Evolutionary conservation across 2,888 invertebrate species (phyloP).

Genomic region (Cephus nigrinus): DNA sequence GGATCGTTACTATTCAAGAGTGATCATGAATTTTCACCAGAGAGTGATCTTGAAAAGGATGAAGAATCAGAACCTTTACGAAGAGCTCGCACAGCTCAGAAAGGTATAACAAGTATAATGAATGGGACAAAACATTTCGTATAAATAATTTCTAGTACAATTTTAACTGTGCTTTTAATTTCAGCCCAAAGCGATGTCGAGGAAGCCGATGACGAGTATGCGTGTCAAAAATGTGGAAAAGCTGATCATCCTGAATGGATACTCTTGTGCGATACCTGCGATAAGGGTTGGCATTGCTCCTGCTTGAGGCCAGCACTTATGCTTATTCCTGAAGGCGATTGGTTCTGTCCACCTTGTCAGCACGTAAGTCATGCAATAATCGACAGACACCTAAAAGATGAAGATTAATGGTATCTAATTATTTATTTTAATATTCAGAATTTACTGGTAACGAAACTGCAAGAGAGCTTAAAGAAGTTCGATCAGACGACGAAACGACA

Average conservation of each 20-base stretch:
- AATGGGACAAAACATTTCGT: neutral
- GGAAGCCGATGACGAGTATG: constrained; percentile 73
- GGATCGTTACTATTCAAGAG: constrained; percentile 74
- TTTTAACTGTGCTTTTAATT: constrained; percentile 8
- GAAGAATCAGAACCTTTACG: constrained; percentile 80
- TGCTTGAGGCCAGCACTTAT: constrained; percentile 93
- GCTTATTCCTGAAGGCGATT: constrained; percentile 96
- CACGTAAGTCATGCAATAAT: constrained; percentile 75
- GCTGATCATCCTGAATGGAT: constrained; percentile 98
- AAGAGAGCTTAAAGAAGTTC: constrained; percentile 79
- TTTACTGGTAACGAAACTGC: constrained; percentile 78
- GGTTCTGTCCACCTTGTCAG: constrained; percentile 98
- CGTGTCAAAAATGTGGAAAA: constrained; percentile 91
- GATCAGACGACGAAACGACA: constrained; percentile 79
- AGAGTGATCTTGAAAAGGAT: constrained; percentile 83
- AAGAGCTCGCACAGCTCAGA: constrained; percentile 86
- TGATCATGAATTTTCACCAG: constrained; percentile 94
- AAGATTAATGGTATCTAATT: neutral
- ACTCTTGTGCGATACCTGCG: constrained; percentile 93
- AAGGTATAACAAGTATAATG: constrained; percentile 68
- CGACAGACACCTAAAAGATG: neutral
- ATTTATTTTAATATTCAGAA: constrained; percentile 64
- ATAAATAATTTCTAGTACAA: constrained; percentile 8
- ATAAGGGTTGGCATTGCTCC: constrained; percentile 97
- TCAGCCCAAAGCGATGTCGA: constrained; percentile 53